Conservation (phyloP, 2,797 vertebrate species). For the Hippopotamyrus pictus region DNA sequence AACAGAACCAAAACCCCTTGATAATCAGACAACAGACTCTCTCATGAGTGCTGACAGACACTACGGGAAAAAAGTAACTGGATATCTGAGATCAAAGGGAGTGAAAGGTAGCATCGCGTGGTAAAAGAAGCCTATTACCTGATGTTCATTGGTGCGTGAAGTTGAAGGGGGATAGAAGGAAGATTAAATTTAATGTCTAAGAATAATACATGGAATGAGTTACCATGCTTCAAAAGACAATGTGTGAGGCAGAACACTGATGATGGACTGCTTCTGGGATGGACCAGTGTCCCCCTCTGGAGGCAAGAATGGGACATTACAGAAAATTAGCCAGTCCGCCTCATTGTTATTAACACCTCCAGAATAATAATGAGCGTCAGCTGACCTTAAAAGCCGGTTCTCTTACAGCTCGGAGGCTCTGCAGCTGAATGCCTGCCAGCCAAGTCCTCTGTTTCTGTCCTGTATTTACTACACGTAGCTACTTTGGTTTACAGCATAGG, state of each 20-base stretch:
- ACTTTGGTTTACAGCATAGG: not conserved
- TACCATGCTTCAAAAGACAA: not conserved
- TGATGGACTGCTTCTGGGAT: not conserved
- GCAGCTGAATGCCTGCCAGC: not conserved
- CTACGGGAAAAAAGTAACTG: not conserved
- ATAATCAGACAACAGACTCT: not conserved
- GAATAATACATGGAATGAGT: not conserved
- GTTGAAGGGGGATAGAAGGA: not conserved
- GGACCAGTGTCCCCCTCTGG: not conserved
- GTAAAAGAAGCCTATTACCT: not conserved
- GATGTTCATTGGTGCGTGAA: not conserved
- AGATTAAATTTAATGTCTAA: not conserved
- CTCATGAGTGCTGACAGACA: not conserved
- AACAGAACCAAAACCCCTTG: not conserved
- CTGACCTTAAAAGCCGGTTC: not conserved
- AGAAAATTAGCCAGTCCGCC: not conserved
- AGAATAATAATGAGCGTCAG: not conserved
- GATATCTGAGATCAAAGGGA: not conserved
- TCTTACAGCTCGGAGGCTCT: not conserved
- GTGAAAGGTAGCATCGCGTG: not conserved
- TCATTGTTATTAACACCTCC: not conserved
- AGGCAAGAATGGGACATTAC: constrained; percentile 6
- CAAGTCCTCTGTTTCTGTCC: not conserved
- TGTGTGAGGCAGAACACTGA: not conserved
- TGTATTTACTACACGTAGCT: not conserved